Base-by-base conservation (phyloP, 2,888 invertebrate genomes). In the Lampropteryx suffumata region DNA sequence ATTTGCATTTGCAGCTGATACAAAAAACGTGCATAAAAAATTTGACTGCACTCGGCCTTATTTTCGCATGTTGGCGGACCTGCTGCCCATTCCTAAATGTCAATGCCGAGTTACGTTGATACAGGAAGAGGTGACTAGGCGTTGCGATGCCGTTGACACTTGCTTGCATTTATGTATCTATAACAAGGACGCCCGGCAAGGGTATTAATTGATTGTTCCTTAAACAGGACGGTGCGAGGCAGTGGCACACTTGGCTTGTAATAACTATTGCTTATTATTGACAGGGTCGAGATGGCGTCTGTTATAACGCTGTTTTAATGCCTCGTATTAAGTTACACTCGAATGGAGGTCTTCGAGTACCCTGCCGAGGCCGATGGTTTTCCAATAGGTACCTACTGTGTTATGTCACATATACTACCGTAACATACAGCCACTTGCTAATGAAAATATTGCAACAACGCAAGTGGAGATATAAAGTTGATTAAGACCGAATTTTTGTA, bases 61-160 rank as follows among this genome's bases (percentile, higher is more conserved):
- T 42, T 68, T 65, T 61, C 45, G 33, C 53, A 62, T 64, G 73
- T 71, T 65, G 70, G 70, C 70, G 69, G 67, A 61, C 57, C 56
- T 59, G 67, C 43, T 48, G 47, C 53, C 50, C 41, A 32, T 53
- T 57, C 49, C 63, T 76, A 86, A 88, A 87, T 85, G 87, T 87
- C 88, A 87, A 86, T 86, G 87, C 74, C 86, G 68, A 64, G 63
- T 70, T 69, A 69, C 62, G 60, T 62, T 57, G 65, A 71, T 76
- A 71, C 84, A 85, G 84, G 85, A 86, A 85, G 84, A 78, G 65
- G 63, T 68, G 59, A 65, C 69, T 73, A 76, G 74, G 78, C 73
- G 73, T 63, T 55, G 62, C 62, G 67, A 67, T 65, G 65, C 69
- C 56, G 68, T 54, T 64, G 59, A 56, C 60, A 55, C 56, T 68